Evolutionary conservation across 2,113 vertebrate genomes (phyloP).

Genomic region (Neolamprologus cancellatus): DNA sequence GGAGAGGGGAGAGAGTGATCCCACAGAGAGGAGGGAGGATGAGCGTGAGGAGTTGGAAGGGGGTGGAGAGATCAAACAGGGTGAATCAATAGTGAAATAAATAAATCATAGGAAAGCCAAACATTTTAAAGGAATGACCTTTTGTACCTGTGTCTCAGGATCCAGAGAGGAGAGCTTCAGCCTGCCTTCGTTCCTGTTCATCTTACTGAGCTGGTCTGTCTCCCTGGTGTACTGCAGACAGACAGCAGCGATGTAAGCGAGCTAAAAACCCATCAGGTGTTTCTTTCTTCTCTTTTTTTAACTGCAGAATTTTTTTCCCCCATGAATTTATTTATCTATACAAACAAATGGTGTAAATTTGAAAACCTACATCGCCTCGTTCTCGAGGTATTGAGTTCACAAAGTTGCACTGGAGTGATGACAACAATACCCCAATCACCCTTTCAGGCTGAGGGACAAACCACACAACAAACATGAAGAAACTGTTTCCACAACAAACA

Average conservation of each 20-base stretch:
- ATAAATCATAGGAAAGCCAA: neutral
- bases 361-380: neutral
- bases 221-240: slow-evolving; percentile 86
- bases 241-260: neutral
- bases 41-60: neutral
- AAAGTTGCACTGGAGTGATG: accelerated
- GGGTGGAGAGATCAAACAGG: neutral
- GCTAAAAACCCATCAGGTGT: neutral
- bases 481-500: neutral
- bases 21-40: neutral
- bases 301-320: neutral
- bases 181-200: slow-evolving; percentile 89
- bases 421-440: neutral
- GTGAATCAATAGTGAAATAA: slow-evolving; percentile 23
- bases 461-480: neutral
- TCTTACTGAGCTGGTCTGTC: slow-evolving; percentile 94
- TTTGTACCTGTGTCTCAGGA: slow-evolving; percentile 86
- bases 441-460: neutral
- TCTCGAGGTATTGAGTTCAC: neutral
- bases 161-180: slow-evolving; percentile 92
- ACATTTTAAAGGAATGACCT: neutral
- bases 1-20: neutral
- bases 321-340: neutral
- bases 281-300: neutral
- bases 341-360: neutral